Percentiles rank a stretch among this genome's conserved stretches.
These are phyloP conservation scores for Idaea straminata DNA, from an alignment of 2,888 invertebrate genomes.

Conservation along the genomic window DNA sequence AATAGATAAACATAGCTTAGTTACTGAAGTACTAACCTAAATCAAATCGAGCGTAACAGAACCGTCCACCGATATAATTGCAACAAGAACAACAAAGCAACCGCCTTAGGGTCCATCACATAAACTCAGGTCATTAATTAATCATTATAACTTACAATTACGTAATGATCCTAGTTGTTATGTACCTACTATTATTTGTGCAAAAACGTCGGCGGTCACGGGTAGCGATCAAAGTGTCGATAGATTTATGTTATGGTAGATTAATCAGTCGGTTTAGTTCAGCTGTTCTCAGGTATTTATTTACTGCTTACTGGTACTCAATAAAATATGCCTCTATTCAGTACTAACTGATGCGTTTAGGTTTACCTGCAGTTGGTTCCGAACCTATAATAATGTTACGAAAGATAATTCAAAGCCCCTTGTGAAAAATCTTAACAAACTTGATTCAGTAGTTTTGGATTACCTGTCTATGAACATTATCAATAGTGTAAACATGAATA, in stretches of 20 bases:
- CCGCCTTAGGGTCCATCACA: not conserved
- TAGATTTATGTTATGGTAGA: constrained; percentile 27
- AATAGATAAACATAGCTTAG: no score
- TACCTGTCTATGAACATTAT: no score
- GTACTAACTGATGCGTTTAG: no score
- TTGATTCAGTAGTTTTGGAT: no score
- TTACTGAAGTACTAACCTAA: no score
- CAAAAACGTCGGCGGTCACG: constrained; percentile 31
- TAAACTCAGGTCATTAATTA: not conserved
- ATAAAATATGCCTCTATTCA: no score
- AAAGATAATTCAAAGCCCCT: no score
- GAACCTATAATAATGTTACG: no score
- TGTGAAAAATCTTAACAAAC: no score
- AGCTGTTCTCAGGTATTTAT: not conserved
- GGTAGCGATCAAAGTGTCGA: constrained; percentile 26
- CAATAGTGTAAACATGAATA: no score
- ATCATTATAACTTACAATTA: constrained; percentile 7
- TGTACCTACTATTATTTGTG: constrained; percentile 19
- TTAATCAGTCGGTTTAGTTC: constrained; percentile 14
- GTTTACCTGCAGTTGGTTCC: no score
- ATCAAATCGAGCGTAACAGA: not conserved
- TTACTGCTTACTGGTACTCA: not conserved
- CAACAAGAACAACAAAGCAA: not conserved
- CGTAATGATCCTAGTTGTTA: constrained; percentile 22
- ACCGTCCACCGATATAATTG: not conserved